Base-by-base conservation (phyloP, 2,888 invertebrate species). In the Agrilus biguttatus region DNA sequence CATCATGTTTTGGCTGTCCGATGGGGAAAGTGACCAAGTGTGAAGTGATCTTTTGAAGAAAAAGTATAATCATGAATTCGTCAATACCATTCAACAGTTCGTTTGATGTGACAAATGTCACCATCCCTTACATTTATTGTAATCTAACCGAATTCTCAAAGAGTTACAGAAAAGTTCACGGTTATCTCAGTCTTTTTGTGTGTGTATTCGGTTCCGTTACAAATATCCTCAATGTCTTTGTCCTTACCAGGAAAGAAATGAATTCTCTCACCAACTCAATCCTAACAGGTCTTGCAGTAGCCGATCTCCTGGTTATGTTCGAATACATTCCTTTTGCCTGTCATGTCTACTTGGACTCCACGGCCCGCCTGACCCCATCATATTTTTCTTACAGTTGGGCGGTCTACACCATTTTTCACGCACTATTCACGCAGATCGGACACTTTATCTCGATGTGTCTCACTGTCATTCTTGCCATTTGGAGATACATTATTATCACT, bases 391-490 rank as follows among this genome's bases (percentile, higher is more conserved):
- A 87, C 62, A 72, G 77, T 3, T 88, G 87, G 84, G 78, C 86
- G 0, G 74, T 83, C 17, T 89, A 86, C 62, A 84, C 88, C n/a
- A 75, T 87, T 50, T 85, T 92, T 56, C 92, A 93, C 64, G 88
- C 88, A 23, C 82, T 88, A 58, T 91, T 91, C 63, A 80, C 86
- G 19, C 90, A 92, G 65, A 81, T 85, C 17, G 79, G 83, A 58
- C 87, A 87, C 63, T 92, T 93, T 2, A 86, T 92, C 49, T 89
- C 92, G 2, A 92, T 92, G 51, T 92, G 89, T 79, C 66, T 95
- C 52, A 95, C 95, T 0, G 85, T 95, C 2, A 85, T 87, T 1
- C 66, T 96, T 47, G 95, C 95, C 0, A 82, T 93, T 8, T 96
- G 95, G 88, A 74, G 95, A 5, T 92, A 88, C 61, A 77, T 91